A percentile compares a stretch with the other conserved stretches of the same genome.
Conservation (phyloP, 53 echinoderm and acorn worm genomes). For the Hippasteria phrygiana region DNA sequence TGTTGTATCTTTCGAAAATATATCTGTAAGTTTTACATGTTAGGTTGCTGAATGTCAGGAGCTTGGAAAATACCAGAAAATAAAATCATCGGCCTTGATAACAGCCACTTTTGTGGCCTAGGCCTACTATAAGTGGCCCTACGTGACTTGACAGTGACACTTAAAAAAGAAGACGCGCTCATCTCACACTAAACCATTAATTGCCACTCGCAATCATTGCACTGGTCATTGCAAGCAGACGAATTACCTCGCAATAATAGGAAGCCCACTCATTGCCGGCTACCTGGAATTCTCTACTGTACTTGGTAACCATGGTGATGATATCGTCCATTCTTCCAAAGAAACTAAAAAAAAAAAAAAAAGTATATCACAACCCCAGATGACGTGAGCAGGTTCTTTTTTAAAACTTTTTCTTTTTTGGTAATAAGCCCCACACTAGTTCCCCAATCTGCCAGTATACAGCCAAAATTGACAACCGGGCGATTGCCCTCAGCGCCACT, state of each 20-base stretch:
- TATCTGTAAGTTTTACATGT: too few species aligned
- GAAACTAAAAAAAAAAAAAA: background rate
- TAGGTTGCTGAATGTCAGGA: too few species aligned
- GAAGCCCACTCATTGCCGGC: background rate
- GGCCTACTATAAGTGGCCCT: background rate
- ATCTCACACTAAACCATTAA: background rate
- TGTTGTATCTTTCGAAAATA: too few species aligned
- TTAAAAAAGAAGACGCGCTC: background rate
- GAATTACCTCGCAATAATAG: slow-evolving; percentile 9
- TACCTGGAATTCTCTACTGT: slow-evolving; percentile 17
- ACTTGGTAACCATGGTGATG: slow-evolving; percentile 25
- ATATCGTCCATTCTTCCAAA: background rate
- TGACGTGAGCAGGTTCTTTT: background rate
- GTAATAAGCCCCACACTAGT: background rate
- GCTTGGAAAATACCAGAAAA: too few species aligned
- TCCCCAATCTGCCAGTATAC: background rate
- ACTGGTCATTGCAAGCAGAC: background rate
- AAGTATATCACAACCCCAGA: slow-evolving; percentile 9
- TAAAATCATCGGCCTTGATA: too few species aligned
- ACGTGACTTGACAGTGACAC: background rate
- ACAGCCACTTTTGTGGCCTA: too few species aligned
- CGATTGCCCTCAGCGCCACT: background rate
- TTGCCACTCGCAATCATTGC: background rate
- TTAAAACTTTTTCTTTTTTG: background rate
- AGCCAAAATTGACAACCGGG: background rate